phyloP scores from a whole-genome alignment of 2,888 invertebrate genomes.

The Caenorhabditis sp. region DNA sequence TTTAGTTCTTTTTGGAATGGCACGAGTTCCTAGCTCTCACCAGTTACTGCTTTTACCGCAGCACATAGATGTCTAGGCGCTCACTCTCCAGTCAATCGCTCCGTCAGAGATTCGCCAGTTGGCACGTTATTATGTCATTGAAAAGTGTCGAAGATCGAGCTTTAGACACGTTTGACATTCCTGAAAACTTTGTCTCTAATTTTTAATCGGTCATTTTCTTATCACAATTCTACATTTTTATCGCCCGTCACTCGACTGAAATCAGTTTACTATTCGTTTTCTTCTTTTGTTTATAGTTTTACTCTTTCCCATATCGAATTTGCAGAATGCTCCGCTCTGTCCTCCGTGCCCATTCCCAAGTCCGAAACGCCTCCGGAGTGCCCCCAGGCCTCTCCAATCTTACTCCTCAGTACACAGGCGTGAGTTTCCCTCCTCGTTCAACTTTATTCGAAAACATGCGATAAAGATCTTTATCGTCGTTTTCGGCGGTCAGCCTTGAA shows the following conservation, averaged over 20 bases:
- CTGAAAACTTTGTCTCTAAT: too few relatives aligned
- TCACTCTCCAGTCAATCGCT: too few relatives aligned
- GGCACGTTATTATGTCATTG: too few relatives aligned
- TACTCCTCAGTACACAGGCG: slow-evolving; percentile 49
- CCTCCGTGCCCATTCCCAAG: slow-evolving; percentile 27
- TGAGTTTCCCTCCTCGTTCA: not conserved
- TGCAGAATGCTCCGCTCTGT: slow-evolving; percentile 47
- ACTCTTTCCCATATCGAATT: not conserved
- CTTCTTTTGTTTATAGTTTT: not conserved
- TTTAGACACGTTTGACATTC: too few relatives aligned
- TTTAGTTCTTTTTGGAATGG: slow-evolving; percentile 4
- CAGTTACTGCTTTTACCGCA: not conserved
- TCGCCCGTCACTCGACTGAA: too few relatives aligned
- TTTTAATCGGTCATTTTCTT: not conserved
- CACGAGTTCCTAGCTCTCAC: not conserved
- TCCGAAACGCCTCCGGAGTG: slow-evolving; percentile 39
- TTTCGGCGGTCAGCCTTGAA: slow-evolving; percentile 1
- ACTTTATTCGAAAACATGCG: not conserved
- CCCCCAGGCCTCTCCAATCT: slow-evolving; percentile 50
- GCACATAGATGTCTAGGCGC: not conserved
- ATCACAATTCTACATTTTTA: too few relatives aligned
- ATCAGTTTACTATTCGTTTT: not conserved
- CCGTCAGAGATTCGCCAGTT: too few relatives aligned
- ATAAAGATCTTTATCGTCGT: not conserved
- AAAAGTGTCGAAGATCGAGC: too few relatives aligned